Percentiles rank a stretch among this genome's conserved stretches.
These are phyloP conservation scores for Mesoligia furuncula DNA, from an alignment of 2,888 invertebrate genomes.

Conservation along the genomic window DNA sequence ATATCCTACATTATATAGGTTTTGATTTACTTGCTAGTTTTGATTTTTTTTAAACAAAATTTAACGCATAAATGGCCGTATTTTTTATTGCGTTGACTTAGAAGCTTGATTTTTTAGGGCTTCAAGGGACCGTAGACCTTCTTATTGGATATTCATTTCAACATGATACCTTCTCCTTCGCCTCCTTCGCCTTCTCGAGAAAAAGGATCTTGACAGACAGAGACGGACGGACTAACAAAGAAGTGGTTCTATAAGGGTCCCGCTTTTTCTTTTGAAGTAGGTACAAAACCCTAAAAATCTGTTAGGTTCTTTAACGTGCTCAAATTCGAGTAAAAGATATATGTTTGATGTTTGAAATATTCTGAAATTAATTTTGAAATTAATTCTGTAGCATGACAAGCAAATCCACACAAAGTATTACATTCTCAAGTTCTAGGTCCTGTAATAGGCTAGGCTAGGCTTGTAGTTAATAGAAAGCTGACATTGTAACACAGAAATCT, in stretches of 20 bases:
- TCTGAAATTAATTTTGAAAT: too few relatives aligned
- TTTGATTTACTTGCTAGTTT: neutral
- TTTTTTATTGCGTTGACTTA: neutral
- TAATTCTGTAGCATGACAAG: neutral
- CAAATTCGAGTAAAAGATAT: neutral
- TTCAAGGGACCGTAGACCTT: neutral
- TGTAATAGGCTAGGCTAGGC: too few relatives aligned
- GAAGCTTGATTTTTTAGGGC: neutral
- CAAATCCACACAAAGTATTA: neutral
- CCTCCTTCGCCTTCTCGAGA: neutral
- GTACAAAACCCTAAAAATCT: neutral
- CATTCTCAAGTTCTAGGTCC: neutral
- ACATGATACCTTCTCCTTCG: neutral
- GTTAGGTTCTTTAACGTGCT: neutral
- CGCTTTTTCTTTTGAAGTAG: too few relatives aligned
- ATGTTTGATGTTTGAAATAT: neutral
- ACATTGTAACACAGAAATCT: conserved; percentile 11
- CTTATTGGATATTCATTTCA: neutral
- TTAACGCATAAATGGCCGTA: neutral
- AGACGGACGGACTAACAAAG: neutral
- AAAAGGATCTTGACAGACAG: neutral
- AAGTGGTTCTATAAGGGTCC: too few relatives aligned
- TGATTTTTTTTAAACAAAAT: neutral
- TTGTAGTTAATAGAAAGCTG: conserved; percentile 15
- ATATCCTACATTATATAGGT: too few relatives aligned